Base-by-base conservation (phyloP, 30 jellyfish, hydroid and myxozoan genomes). In the Turritopsis rubra region DNA sequence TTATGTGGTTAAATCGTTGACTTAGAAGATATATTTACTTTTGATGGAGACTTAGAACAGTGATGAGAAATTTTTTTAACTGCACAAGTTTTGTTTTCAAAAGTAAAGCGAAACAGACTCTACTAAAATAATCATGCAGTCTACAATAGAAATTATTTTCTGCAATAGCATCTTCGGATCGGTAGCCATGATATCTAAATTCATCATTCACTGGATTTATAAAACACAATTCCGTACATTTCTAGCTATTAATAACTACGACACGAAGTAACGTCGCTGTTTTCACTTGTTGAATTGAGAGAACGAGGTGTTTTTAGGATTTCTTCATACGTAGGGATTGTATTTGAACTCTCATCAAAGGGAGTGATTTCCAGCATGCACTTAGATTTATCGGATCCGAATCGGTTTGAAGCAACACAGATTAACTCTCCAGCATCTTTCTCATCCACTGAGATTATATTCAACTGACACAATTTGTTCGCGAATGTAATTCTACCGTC, bases 321-420 rank as follows among this genome's bases (percentile, higher is more conserved):
- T 3, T 41, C 60, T 13, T 3, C 60, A 41, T 41, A 41, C 5
- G 60, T 5, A 41, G 60, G 13, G 13, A 41, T 3, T 41, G 60
- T 41, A 41, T 41, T 41, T 41, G 60, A 5, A 13, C 60, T 41
- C 60, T 41, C 60, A 41, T 41, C 60, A 41, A 41, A 41, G 60
- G 60, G 60, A 41, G 13, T 41, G 60, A 41, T 41, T 13, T 41
- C 60, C 60, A 68, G 17, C 31, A 68, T 27, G 19, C 85, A 77
- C 28, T n/a, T 77, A 18, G 85, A 77, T 29, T 29, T 77, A 24
- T 77, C 85, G 71, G 27, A n/a, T 28, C 85, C 85, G 71, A 77
- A 77, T 29, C 71, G 41, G 54, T 77, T 77, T 77, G 66, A 29
- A 77, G 85, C 85, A 1, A 77, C 72, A 60, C 85, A 77, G 1